Evolutionary conservation across 1,140 invertebrate species (phyloP).

Genomic region (Acromyrmex echinatior): DNA sequence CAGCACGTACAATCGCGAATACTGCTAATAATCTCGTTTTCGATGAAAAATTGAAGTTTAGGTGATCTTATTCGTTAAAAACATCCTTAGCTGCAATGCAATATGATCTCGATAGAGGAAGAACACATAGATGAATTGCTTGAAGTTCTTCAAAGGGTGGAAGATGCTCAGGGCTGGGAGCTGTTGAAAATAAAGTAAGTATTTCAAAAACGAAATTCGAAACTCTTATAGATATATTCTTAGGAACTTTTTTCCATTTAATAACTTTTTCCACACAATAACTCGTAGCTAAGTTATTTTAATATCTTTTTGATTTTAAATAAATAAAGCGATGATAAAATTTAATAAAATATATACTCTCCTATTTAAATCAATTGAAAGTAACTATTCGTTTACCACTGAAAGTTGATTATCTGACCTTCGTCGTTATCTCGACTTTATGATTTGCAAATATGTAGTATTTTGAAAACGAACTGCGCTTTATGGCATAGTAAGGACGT

Average conservation of each 20-base stretch:
- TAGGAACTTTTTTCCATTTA: no score
- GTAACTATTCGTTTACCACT: neutral
- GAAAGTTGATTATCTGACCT: neutral
- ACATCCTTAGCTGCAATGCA: neutral
- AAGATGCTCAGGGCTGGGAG: neutral
- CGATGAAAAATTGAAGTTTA: neutral
- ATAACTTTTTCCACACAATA: no score
- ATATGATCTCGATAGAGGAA: neutral
- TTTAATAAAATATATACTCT: neutral
- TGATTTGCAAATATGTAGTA: slow-evolving; percentile 6
- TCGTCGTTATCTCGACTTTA: slow-evolving; percentile 1
- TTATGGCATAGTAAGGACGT: neutral
- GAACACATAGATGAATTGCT: neutral
- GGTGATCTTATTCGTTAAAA: neutral
- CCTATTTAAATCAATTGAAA: neutral
- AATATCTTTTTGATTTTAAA: neutral
- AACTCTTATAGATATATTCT: no score
- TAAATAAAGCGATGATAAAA: neutral
- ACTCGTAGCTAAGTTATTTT: neutral
- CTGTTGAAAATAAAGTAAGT: slow-evolving; percentile 32
- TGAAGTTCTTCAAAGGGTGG: neutral
- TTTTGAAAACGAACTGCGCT: slow-evolving; percentile 13
- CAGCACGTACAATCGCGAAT: neutral
- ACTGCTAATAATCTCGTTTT: slow-evolving; percentile 10
- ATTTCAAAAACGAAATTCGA: neutral